These are phyloP conservation scores for Gobiocypris rarus DNA, from an alignment of 2,113 vertebrate genomes.

Conservation along the genomic window DNA sequence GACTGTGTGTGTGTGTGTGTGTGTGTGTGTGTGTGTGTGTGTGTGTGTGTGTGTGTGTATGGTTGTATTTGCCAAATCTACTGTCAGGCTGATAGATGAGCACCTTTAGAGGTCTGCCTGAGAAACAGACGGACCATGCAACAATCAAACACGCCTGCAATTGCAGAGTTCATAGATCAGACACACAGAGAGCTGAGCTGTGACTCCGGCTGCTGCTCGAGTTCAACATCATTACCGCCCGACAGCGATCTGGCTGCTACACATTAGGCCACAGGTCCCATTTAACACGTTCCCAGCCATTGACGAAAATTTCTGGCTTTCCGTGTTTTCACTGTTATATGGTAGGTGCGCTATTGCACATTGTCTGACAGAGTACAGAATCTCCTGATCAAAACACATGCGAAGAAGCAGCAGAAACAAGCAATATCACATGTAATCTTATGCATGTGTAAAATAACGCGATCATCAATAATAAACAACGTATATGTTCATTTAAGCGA, in stretches of 20 bases:
- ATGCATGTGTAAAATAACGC: too few species aligned
- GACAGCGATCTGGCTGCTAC: background rate
- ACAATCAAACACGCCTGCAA: constrained; percentile 25
- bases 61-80: background rate
- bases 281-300: background rate
- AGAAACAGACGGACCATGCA: constrained; percentile 23
- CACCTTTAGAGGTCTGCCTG: constrained; percentile 8
- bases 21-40: background rate
- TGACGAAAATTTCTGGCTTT: too few species aligned
- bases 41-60: background rate
- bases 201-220: background rate
- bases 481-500: too few species aligned
- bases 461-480: too few species aligned
- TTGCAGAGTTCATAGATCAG: constrained; percentile 17
- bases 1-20: background rate
- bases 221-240: background rate
- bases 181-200: constrained; percentile 7
- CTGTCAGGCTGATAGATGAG: constrained; percentile 43
- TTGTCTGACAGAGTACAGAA: too few species aligned
- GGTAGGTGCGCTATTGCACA: too few species aligned
- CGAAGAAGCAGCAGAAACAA: too few species aligned
- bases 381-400: too few species aligned
- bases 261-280: too few species aligned
- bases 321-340: too few species aligned
- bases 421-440: too few species aligned